phyloP scores from a whole-genome alignment of 2,113 vertebrate genomes.

The Hippopotamus amphibius region DNA sequence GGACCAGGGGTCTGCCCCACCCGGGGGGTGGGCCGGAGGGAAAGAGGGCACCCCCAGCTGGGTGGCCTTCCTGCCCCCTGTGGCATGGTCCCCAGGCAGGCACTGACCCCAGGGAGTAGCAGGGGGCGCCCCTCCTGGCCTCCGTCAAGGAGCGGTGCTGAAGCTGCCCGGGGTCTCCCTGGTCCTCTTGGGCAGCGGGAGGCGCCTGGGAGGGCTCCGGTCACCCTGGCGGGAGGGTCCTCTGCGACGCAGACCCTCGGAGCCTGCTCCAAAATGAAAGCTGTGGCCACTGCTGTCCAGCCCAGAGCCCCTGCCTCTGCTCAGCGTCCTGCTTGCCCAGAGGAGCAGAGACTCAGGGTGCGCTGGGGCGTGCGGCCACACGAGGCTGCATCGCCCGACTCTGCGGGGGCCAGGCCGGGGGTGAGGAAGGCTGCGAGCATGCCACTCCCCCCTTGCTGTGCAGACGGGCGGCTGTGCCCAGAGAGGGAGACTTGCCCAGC shows the following conservation, averaged over 20 bases:
- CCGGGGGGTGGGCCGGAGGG: not conserved
- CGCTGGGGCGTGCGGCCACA: accelerated
- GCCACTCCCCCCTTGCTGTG: accelerated
- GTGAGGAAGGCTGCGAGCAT: not conserved
- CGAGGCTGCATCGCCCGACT: not conserved
- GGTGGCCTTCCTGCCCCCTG: not conserved
- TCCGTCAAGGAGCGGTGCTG: accelerated
- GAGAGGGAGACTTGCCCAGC: accelerated
- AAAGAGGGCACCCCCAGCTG: no score
- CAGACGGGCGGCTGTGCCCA: no score
- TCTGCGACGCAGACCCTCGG: accelerated
- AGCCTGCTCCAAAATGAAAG: not conserved
- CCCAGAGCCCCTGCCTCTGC: not conserved
- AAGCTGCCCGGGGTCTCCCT: accelerated
- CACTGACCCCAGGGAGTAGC: not conserved
- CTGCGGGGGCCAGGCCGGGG: accelerated
- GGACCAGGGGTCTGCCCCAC: not conserved
- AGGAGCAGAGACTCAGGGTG: not conserved
- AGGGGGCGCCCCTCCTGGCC: not conserved
- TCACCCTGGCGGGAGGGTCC: accelerated
- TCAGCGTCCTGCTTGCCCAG: accelerated
- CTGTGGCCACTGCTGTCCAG: accelerated
- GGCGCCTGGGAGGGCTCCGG: accelerated
- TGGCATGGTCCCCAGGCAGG: accelerated
- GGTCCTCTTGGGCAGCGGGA: not conserved